Base-by-base conservation (phyloP, 2,888 invertebrate genomes). In the Phanerotoma sp. region DNA sequence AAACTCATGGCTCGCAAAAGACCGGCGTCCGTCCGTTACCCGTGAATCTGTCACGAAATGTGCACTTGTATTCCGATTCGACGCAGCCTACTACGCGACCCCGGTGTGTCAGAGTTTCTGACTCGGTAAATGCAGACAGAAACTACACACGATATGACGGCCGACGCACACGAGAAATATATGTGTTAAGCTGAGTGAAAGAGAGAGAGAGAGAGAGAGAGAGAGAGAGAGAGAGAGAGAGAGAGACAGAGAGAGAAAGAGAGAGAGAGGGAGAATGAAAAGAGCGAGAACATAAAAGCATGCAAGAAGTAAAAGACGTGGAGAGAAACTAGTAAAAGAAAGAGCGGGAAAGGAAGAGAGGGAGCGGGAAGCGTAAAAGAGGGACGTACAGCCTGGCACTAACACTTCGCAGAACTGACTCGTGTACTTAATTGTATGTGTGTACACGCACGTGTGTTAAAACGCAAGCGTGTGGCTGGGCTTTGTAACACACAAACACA, bases 101-200 rank as follows among this genome's bases (percentile, higher is more conserved):
- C 63, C 66, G 54, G 67, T 66, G 67, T 67, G 69, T 69, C 69
- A 66, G 71, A 66, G 69, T 69, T 71, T 71, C 69, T 63, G 69
- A 67, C 72, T 68, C 71, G 67, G 62, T 70, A 67, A 68, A 65
- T 69, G 72, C 68, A 72, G 73, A 71, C 73, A 72, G 73, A 74
- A 75, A 74, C 71, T 70, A 66, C 73, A 69, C 70, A 66, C 64
- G 71, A 72, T 70, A 73, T 74, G 75, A 74, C 73, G 75, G 68
- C 68, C 55, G 49, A 46, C 55, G 42, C 57, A 51, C 53, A 49
- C 53, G 40, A 16, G 28, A 51, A n/a, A 44, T 44, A 45, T 51
- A 49, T 51, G 32, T 42, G 28, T 50, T 46, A 45, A 56, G 56
- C 33, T 41, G 53, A 58, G 54, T 53, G 62, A 53, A 59, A n/a